A percentile compares a stretch with the other conserved stretches of the same genome.
Conservation (phyloP, 2,113 vertebrate genomes). For the Sardina pilchardus region DNA sequence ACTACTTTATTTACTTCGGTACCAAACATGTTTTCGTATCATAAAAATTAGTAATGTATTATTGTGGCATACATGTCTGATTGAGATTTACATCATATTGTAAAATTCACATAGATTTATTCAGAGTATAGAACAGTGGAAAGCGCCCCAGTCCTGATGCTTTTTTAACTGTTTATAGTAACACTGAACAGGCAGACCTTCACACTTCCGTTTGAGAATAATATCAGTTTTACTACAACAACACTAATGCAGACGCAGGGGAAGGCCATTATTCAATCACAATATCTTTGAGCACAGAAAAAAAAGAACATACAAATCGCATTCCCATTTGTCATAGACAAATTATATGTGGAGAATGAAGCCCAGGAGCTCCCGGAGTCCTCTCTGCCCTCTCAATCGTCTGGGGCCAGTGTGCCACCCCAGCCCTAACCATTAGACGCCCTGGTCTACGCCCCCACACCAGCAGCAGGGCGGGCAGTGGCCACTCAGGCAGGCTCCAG, state of each 20-base stretch:
- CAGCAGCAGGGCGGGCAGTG: background rate
- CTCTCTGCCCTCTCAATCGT: background rate
- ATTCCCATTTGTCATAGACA: constrained; percentile 34
- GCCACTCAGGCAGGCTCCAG: constrained; percentile 4
- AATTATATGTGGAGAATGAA: constrained; percentile 5
- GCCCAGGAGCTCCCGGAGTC: background rate
- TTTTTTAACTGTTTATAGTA: background rate
- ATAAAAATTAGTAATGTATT: background rate
- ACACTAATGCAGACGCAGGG: constrained; percentile 66
- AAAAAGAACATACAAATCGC: constrained; percentile 44
- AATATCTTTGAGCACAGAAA: constrained; percentile 59
- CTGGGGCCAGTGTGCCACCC: background rate
- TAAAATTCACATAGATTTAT: constrained; percentile 12
- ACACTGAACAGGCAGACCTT: constrained; percentile 9
- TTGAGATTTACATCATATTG: background rate
- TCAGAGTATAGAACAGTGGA: background rate
- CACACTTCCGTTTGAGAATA: constrained; percentile 38
- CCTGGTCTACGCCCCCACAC: constrained; percentile 17
- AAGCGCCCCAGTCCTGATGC: background rate
- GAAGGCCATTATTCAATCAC: constrained; percentile 67
- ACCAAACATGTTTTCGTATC: too few species aligned
- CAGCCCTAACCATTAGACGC: constrained; percentile 29
- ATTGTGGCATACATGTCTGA: background rate
- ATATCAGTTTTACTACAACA: constrained; percentile 67
- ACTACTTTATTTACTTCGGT: too few species aligned